Evolutionary conservation across 2,113 vertebrate genomes (phyloP).

Genomic region (Chrysochloris asiatica): DNA sequence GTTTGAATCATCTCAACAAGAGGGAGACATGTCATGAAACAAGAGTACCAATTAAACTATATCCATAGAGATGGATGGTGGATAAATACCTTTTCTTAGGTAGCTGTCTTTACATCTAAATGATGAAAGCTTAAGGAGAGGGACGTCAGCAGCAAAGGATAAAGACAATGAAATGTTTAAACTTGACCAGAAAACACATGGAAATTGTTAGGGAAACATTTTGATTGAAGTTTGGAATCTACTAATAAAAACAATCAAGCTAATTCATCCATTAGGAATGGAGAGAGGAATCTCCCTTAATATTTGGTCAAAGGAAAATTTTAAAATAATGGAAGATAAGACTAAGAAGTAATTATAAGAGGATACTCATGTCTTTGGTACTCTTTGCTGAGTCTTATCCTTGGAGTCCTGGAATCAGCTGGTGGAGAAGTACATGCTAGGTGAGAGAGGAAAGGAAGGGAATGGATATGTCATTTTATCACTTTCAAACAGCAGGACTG

Average conservation of each 20-base stretch:
- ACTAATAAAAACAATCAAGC: neutral
- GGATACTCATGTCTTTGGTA: neutral
- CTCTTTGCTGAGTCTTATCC: neutral
- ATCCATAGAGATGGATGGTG: rapidly evolving
- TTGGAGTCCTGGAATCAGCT: neutral
- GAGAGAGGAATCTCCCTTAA: neutral
- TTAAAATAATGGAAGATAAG: neutral
- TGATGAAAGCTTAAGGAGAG: neutral
- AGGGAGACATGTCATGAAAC: neutral
- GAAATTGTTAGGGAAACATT: neutral
- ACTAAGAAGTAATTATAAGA: neutral
- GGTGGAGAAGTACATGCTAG: neutral
- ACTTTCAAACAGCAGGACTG: no score
- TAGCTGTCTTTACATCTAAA: neutral
- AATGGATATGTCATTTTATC: neutral
- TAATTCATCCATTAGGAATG: neutral
- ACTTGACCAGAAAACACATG: neutral
- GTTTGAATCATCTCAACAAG: neutral
- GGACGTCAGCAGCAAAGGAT: neutral
- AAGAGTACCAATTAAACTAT: neutral
- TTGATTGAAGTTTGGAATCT: neutral
- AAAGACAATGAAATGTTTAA: neutral
- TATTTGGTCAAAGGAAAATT: neutral
- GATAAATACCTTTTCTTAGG: neutral
- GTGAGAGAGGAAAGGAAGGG: neutral